Evolutionary conservation across 2,888 invertebrate genomes (phyloP), one percentile per base, ranked within the genome.

Genomic region (Patella caerulea): DNA sequence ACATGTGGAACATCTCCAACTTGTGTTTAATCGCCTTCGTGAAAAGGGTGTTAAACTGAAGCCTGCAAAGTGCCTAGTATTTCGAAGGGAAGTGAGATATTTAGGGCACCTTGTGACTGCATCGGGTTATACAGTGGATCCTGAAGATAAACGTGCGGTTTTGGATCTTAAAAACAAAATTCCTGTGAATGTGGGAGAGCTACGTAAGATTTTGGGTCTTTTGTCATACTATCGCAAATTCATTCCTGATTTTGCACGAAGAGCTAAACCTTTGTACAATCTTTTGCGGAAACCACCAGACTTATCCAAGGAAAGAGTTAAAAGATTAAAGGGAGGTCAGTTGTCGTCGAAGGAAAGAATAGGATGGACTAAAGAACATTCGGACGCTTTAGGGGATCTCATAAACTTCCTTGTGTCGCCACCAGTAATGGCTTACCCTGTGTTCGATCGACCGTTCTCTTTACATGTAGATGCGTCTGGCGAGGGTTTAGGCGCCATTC

Each of bases 31-130:
- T 4, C 9, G 78, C 1, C 70, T 80, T 17, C 53, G 56, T 2
- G 19, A 71, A 24, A 34, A 56, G 7, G 71, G 71, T 12, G 52
- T 80, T 15, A 80, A 80, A 69, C 59, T 78, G 3, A 80, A 76
- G 52, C 74, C 80, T n/a, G 14, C 24, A 11, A 76, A 79, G 53
- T 79, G 76, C 54, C 15, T 52, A 9, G 14, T 74, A n/a, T 56
- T 79, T 19, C 77, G 52, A 53, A 17, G 17, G 24, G 24, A 77
- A 19, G 70, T 77, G 2, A 14, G 24, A 14, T 79, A 54, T 75
- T 69, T 79, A 52, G 79, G 77, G 11, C 75, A 76, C 19, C 14
- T 78, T 17, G 78, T 81, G 2, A 78, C 76, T 5, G 69, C 19
- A 54, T 70, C 78, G 24, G 78, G 79, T 52, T 70, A 79, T 34